Percentiles rank a stretch among this genome's conserved stretches.
Evolutionary conservation across 2,888 invertebrate genomes (phyloP).

Genomic region (Nudaria mundana): DNA sequence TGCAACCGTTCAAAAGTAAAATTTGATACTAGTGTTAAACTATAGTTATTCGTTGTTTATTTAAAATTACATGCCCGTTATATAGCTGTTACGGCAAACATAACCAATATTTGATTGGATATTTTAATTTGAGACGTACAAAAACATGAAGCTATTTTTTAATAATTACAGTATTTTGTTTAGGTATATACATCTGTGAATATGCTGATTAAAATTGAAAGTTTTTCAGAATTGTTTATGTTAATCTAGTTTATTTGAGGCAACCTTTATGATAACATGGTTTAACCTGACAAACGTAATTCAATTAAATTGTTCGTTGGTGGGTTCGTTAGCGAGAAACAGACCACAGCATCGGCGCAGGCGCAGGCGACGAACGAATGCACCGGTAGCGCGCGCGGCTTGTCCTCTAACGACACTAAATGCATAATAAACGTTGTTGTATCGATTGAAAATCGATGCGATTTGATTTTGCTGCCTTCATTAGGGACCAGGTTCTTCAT

Average conservation of each 20-base stretch:
- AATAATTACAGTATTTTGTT: no score
- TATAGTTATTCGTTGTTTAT: conserved; percentile 41
- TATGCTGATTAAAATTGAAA: no score
- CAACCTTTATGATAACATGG: conserved; percentile 19
- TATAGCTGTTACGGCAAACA: conserved; percentile 26
- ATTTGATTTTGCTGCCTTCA: conserved; percentile 78
- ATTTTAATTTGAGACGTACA: conserved; percentile 24
- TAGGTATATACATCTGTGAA: no score
- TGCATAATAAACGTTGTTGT: conserved; percentile 67
- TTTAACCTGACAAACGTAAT: conserved; percentile 36
- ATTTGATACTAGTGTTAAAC: conserved; percentile 31
- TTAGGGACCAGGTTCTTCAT: conserved; percentile 77
- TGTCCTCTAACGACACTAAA: conserved; percentile 57
- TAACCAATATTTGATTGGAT: conserved; percentile 31
- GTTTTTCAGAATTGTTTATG: no score
- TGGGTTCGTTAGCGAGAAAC: conserved; percentile 46
- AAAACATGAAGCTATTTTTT: conserved; percentile 20
- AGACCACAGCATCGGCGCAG: conserved; percentile 22
- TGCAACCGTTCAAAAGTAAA: conserved; percentile 38
- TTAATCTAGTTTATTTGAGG: conserved; percentile 8
- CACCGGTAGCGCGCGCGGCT: conserved; percentile 29
- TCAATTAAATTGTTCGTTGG: conserved; percentile 51
- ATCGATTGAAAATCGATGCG: conserved; percentile 70
- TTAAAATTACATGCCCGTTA: conserved; percentile 41
- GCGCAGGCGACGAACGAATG: conserved; percentile 24